Conservation (phyloP, 2,113 vertebrate genomes). For the Poecilia latipinna region DNA sequence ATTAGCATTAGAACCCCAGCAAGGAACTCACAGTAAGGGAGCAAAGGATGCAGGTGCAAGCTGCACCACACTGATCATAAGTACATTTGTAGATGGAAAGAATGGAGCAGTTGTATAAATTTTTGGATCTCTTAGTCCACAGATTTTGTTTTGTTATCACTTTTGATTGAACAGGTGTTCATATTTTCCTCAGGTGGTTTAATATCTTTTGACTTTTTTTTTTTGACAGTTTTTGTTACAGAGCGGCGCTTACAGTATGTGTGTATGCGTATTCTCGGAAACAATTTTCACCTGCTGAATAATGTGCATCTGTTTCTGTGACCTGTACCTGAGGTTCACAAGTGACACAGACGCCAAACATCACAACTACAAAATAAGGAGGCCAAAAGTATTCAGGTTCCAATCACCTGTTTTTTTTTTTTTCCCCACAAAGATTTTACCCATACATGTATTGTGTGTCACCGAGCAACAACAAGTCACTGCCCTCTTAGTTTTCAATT, state of each 20-base stretch:
- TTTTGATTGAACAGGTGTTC: conserved; percentile 11
- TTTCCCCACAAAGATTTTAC: conserved; percentile 12
- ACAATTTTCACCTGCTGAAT: conserved; percentile 11
- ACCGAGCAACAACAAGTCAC: conserved; percentile 24
- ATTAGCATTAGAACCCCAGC: conserved; percentile 32
- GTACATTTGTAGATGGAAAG: neutral
- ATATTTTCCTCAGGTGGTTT: conserved; percentile 1
- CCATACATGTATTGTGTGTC: conserved; percentile 46
- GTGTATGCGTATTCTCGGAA: neutral
- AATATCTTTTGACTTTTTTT: neutral
- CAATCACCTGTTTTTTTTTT: conserved; percentile 32
- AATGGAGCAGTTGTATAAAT: neutral
- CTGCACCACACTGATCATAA: conserved; percentile 6
- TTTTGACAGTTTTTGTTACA: neutral
- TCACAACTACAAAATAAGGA: conserved; percentile 37
- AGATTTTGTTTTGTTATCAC: neutral
- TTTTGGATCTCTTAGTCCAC: conserved; percentile 1
- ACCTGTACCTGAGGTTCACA: conserved; percentile 24
- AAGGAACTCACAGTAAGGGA: conserved; percentile 19
- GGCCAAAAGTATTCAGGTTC: conserved; percentile 7
- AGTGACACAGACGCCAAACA: conserved; percentile 10
- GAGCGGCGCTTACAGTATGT: neutral
- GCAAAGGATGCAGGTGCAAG: conserved; percentile 30
- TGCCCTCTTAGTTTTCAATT: conserved; percentile 40
- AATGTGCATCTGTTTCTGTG: conserved; percentile 17